These are phyloP conservation scores for Pagetopsis macropterus DNA, from an alignment of 2,797 vertebrate genomes.

Conservation along the genomic window DNA sequence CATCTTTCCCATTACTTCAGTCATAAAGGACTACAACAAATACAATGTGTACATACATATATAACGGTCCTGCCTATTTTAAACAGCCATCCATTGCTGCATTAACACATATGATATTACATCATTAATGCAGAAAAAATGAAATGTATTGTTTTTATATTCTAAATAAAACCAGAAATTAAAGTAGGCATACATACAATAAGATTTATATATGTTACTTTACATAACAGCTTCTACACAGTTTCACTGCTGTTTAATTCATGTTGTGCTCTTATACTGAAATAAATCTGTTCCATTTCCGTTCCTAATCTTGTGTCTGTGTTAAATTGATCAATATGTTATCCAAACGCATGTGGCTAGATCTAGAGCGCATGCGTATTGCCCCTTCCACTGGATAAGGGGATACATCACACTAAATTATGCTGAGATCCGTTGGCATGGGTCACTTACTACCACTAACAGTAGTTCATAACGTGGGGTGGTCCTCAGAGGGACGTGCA, in stretches of 20 bases:
- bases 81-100: not conserved
- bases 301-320: not conserved
- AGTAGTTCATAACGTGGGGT: slow-evolving; percentile 12
- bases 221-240: not conserved
- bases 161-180: no score
- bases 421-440: slow-evolving; percentile 37
- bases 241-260: fast-evolving
- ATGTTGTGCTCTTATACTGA: slow-evolving; percentile 5
- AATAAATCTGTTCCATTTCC: slow-evolving; percentile 25
- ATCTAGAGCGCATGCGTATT: slow-evolving; percentile 76
- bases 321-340: slow-evolving; percentile 16
- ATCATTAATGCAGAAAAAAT: no score
- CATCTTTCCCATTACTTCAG: not conserved
- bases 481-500: slow-evolving; percentile 26
- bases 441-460: slow-evolving; percentile 42
- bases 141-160: no score
- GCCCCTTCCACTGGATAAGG: slow-evolving; percentile 43
- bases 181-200: not conserved
- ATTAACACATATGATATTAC: not conserved
- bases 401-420: slow-evolving; percentile 52
- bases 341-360: slow-evolving; percentile 75
- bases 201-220: not conserved
- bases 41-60: not conserved
- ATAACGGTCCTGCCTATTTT: not conserved
- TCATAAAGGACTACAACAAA: not conserved